Evolutionary conservation across 2,113 vertebrate species (phyloP).

Genomic region (Halichoeres trimaculatus): DNA sequence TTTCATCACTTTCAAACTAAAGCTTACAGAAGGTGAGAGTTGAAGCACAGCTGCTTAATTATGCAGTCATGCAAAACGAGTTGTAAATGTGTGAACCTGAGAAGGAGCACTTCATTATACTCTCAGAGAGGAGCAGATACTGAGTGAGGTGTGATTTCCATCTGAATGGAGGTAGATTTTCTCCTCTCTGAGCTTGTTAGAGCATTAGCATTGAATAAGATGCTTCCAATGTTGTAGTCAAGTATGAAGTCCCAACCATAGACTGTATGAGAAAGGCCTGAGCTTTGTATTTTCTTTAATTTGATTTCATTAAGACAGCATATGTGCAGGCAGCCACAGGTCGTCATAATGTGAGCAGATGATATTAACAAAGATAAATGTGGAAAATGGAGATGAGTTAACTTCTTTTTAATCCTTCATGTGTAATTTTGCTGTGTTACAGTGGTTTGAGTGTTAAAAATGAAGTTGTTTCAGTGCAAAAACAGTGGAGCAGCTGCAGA

Average conservation of each 20-base stretch:
- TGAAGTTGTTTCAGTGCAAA: too few relatives aligned
- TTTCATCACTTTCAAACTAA: constrained; percentile 8
- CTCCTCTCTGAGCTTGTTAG: not conserved
- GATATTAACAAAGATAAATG: constrained; percentile 42
- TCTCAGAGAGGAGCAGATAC: constrained; percentile 19
- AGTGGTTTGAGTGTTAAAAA: too few relatives aligned
- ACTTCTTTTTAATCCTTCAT: constrained; percentile 38
- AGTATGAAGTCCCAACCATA: too few relatives aligned
- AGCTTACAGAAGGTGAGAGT: not conserved
- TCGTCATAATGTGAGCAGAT: not conserved
- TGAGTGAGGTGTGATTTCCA: constrained; percentile 1
- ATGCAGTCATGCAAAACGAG: constrained; percentile 40
- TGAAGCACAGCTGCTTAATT: constrained; percentile 31
- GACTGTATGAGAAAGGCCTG: too few relatives aligned
- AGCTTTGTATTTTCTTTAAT: not conserved
- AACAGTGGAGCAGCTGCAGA: not conserved
- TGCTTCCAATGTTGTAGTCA: too few relatives aligned
- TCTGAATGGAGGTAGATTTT: constrained; percentile 28
- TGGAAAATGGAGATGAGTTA: not conserved
- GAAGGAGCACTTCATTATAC: constrained; percentile 27
- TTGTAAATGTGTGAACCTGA: constrained; percentile 35
- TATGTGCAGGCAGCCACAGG: not conserved
- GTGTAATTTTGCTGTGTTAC: too few relatives aligned
- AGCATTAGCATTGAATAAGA: not conserved
- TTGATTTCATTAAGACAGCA: not conserved